A percentile compares a stretch with the other conserved stretches of the same genome.
Conservation (phyloP, 2,888 invertebrate species). For the Sicus ferrugineus region DNA sequence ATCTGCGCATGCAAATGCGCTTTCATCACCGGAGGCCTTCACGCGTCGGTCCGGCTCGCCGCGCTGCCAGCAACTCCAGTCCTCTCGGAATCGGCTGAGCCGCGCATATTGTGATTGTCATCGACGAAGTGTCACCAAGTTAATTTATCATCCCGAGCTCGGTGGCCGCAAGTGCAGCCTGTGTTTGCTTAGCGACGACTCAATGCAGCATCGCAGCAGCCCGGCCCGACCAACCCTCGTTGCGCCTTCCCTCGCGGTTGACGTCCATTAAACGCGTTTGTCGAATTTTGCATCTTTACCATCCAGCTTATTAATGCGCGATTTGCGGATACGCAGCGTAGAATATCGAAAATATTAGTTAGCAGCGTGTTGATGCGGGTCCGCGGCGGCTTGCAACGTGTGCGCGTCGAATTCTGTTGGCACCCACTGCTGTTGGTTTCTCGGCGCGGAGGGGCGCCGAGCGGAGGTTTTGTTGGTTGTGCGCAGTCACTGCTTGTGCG, state of each 20-base stretch:
- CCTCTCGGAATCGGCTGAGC: slow-evolving; percentile 14
- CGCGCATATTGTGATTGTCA: slow-evolving; percentile 43
- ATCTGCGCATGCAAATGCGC: slow-evolving; percentile 21
- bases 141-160: slow-evolving; percentile 47
- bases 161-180: slow-evolving; percentile 38
- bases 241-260: background rate
- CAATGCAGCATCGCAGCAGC: slow-evolving; percentile 39
- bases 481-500: slow-evolving; percentile 36
- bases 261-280: slow-evolving; percentile 33
- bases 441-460: slow-evolving; percentile 40
- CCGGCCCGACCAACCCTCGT: slow-evolving; percentile 41
- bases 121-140: slow-evolving; percentile 46
- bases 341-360: slow-evolving; percentile 35
- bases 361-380: slow-evolving; percentile 33
- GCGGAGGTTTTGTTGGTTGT: slow-evolving; percentile 35
- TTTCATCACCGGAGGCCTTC: background rate
- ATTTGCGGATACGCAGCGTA: slow-evolving; percentile 26
- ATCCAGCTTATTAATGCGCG: slow-evolving; percentile 34
- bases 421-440: slow-evolving; percentile 58
- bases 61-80: slow-evolving; percentile 15
- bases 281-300: slow-evolving; percentile 27
- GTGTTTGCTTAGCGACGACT: slow-evolving; percentile 47
- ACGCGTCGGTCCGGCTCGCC: slow-evolving; percentile 23
- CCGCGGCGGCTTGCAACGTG: slow-evolving; percentile 42
- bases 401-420: slow-evolving; percentile 51